A percentile compares a stretch with the other conserved stretches of the same genome.
Conservation (phyloP, 2,888 invertebrate genomes). For the Bembecia ichneumoniformis region DNA sequence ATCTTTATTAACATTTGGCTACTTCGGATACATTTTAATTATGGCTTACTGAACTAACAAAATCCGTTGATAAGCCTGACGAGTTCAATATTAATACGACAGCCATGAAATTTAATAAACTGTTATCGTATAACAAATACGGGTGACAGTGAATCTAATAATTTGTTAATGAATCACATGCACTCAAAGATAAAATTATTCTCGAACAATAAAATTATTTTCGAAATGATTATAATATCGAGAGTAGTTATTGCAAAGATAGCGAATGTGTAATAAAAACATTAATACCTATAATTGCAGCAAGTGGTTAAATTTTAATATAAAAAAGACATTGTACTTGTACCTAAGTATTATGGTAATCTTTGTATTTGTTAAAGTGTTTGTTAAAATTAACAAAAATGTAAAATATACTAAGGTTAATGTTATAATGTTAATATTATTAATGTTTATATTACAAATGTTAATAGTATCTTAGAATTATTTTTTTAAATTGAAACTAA, state of each 20-base stretch:
- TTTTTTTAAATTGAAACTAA: no score
- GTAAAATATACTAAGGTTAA: no score
- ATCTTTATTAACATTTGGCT: constrained; percentile 54
- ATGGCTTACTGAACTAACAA: constrained; percentile 35
- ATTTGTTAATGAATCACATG: constrained; percentile 44
- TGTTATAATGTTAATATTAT: no score
- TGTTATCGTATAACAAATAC: constrained; percentile 50
- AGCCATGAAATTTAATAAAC: constrained; percentile 58
- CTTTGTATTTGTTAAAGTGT: no score
- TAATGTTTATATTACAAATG: no score
- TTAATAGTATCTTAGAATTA: no score
- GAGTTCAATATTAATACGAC: constrained; percentile 40
- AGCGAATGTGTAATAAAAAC: neutral
- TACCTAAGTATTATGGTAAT: no score
- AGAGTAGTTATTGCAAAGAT: neutral
- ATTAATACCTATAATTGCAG: no score
- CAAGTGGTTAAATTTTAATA: no score
- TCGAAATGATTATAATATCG: neutral
- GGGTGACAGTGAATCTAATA: constrained; percentile 39
- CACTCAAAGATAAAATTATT: constrained; percentile 28
- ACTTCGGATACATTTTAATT: constrained; percentile 50
- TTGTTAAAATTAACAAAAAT: no score
- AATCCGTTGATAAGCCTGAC: constrained; percentile 46
- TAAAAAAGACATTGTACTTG: no score
- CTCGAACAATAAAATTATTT: constrained; percentile 16